Conservation (phyloP, 1,140 invertebrate genomes). For the Condylostylus longicornis region DNA sequence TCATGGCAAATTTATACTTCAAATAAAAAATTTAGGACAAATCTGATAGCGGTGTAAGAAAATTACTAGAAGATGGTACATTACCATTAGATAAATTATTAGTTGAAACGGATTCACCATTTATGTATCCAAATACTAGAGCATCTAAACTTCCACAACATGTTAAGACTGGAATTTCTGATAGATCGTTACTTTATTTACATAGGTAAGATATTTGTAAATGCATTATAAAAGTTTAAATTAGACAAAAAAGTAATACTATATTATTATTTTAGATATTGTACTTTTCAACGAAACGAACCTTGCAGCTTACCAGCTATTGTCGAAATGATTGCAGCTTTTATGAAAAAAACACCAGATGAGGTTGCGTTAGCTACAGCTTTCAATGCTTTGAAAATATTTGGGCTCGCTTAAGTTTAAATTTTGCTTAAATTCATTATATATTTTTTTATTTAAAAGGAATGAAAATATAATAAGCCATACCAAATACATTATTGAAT, state of each 20-base stretch:
- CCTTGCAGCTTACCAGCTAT: slow-evolving; percentile 85
- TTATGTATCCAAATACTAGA: slow-evolving; percentile 90
- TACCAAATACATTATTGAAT: no score
- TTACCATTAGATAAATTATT: slow-evolving; percentile 71
- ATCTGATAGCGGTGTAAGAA: slow-evolving; percentile 73
- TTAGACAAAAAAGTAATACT: background rate
- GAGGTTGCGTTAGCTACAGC: slow-evolving; percentile 85
- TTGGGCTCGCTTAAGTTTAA: slow-evolving; percentile 70
- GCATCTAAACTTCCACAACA: slow-evolving; percentile 77
- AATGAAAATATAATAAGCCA: no score
- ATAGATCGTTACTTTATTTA: slow-evolving; percentile 45
- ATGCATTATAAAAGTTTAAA: background rate
- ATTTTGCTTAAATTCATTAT: no score
- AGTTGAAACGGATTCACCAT: slow-evolving; percentile 86
- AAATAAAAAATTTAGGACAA: slow-evolving; percentile 72
- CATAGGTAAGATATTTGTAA: slow-evolving; percentile 18
- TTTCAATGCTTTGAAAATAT: slow-evolving; percentile 84
- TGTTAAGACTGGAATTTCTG: slow-evolving; percentile 74
- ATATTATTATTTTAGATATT: slow-evolving; percentile 47
- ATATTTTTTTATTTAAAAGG: no score
- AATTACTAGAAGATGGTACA: slow-evolving; percentile 61
- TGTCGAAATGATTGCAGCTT: slow-evolving; percentile 85
- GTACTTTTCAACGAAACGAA: slow-evolving; percentile 91
- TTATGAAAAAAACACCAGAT: slow-evolving; percentile 70
- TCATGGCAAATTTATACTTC: slow-evolving; percentile 32